These are phyloP conservation scores for Dascillus cervinus DNA, from an alignment of 2,888 invertebrate species.

Conservation along the genomic window DNA sequence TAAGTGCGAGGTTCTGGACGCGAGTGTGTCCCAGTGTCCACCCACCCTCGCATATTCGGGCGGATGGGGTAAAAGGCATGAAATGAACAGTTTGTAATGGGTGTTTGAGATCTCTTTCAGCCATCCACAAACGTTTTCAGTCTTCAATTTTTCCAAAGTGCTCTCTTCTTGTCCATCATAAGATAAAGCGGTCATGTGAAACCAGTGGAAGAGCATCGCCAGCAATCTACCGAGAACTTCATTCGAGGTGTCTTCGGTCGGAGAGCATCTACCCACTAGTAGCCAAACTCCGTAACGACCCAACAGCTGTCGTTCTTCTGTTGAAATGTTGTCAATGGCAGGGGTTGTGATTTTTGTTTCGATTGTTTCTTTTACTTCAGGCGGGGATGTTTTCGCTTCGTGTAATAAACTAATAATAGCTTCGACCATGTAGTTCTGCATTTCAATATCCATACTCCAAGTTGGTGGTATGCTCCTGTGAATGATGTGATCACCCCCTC, in stretches of 20 bases:
- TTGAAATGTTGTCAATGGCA: conserved; percentile 60
- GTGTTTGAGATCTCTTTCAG: conserved; percentile 71
- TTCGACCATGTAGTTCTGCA: conserved; percentile 90
- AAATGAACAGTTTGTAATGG: conserved; percentile 84
- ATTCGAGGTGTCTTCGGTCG: conserved; percentile 66
- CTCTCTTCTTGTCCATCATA: conserved; percentile 83
- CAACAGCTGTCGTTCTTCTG: conserved; percentile 83
- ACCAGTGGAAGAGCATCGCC: conserved; percentile 98
- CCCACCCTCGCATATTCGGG: conserved; percentile 93
- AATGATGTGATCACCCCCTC: conserved; percentile 84
- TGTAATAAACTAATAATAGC: conserved; percentile 86
- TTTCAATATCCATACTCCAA: conserved; percentile 84
- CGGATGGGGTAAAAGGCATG: conserved; percentile 92
- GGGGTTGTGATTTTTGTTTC: conserved; percentile 41
- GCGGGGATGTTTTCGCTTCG: conserved; percentile 79
- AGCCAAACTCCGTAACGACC: conserved; percentile 97
- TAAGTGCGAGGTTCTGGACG: conserved; percentile 80
- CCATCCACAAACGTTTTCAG: conserved; percentile 91
- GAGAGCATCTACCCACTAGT: conserved; percentile 86
- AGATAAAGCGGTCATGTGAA: conserved; percentile 94
- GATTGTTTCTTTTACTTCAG: conserved; percentile 51
- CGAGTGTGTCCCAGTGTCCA: conserved; percentile 90
- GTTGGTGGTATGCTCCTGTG: conserved; percentile 81
- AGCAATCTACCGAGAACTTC: conserved; percentile 84
- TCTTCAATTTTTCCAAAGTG: conserved; percentile 84